phyloP scores from a whole-genome alignment of 2,888 invertebrate species.

The Ligdia adustata region DNA sequence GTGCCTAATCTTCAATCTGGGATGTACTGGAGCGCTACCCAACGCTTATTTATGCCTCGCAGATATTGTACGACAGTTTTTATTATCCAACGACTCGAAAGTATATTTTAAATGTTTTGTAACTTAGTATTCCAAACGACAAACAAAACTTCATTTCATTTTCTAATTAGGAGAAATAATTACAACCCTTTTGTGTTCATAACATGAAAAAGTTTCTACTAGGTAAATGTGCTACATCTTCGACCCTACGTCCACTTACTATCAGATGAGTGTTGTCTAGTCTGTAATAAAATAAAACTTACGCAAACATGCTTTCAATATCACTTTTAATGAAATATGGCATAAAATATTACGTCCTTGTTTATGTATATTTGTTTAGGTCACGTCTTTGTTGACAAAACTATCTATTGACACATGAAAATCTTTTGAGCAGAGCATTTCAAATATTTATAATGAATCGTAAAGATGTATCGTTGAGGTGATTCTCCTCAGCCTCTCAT shows the following conservation, averaged over 20 bases:
- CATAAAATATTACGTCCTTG: no score
- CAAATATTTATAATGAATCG: conserved; percentile 56
- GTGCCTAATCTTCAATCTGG: conserved; percentile 73
- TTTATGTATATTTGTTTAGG: no score
- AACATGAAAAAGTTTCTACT: no score
- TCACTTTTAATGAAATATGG: no score
- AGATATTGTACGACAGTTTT: conserved; percentile 71
- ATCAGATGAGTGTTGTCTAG: no score
- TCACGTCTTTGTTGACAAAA: conserved; percentile 45
- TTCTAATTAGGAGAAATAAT: no score
- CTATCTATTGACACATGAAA: conserved; percentile 39
- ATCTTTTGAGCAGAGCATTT: conserved; percentile 44
- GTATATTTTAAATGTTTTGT: conserved; percentile 55
- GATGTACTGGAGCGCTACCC: conserved; percentile 69
- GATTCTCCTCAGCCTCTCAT: conserved; percentile 57
- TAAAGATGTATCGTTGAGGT: conserved; percentile 58
- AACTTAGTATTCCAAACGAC: not conserved
- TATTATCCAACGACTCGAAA: conserved; percentile 53
- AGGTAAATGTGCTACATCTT: no score
- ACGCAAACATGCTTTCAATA: no score
- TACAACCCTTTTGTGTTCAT: no score
- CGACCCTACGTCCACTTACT: no score
- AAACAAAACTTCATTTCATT: no score
- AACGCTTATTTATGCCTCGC: conserved; percentile 74
- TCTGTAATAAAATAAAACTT: no score